Evolutionary conservation across 2,113 vertebrate species (phyloP).

Genomic region (Dolichotis patagonum): DNA sequence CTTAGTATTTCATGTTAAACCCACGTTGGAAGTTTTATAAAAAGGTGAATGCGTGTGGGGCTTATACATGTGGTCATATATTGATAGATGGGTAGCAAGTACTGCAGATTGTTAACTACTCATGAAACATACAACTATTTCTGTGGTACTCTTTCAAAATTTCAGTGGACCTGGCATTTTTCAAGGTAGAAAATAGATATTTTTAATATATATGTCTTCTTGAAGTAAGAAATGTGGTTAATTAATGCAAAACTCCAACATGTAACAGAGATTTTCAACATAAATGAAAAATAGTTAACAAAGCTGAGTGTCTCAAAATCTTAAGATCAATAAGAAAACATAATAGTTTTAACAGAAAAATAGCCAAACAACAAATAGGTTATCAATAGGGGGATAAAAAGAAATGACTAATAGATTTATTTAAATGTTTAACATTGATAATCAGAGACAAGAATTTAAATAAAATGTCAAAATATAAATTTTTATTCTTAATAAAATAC

Average conservation of each 20-base stretch:
- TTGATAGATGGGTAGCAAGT: neutral
- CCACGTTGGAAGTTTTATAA: neutral
- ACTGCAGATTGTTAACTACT: neutral
- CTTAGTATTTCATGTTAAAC: neutral
- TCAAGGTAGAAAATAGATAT: neutral
- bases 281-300: neutral
- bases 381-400: neutral
- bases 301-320: neutral
- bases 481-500: constrained; percentile 43
- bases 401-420: neutral
- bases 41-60: too few relatives aligned
- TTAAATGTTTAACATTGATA: neutral
- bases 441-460: neutral
- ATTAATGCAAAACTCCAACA: neutral
- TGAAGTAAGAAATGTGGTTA: neutral
- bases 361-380: neutral
- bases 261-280: neutral
- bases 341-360: constrained; percentile 1
- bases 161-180: constrained; percentile 15
- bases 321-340: neutral
- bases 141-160: neutral
- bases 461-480: neutral
- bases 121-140: neutral
- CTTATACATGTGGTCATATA: neutral
- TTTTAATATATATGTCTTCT: neutral